Evolutionary conservation across 1,140 invertebrate species (phyloP), one percentile per base, ranked within the genome.

Genomic region (Trigoniulus corallinus): DNA sequence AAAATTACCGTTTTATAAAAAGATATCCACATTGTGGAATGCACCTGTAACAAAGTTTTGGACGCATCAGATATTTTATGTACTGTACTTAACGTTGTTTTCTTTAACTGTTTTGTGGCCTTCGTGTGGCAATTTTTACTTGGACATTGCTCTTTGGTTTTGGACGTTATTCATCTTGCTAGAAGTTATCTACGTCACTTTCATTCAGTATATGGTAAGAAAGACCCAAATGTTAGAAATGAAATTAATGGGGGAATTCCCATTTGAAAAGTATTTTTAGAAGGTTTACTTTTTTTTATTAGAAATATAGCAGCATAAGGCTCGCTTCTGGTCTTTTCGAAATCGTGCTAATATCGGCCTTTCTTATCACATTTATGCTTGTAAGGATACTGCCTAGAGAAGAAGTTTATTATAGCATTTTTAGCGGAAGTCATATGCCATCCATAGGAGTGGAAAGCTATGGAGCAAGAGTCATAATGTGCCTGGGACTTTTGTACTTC

Each of bases 11-110:
- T 41, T 64, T n/a, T 59, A 55, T 46, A 55, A 58, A 42, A 59
- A 65, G 48, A 54, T 66, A 1, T 55, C 59, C 50, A 50, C 61
- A 18, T 48, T 67, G 26, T 67, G 66, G 66, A 61, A 52, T 41
- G 63, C 66, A 27, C 66, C 66, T 1, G 59, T 66, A 21, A 66
- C 64, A 15, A 66, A 66, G 54, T 67, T 66, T 50, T 67, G 64
- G 64, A 53, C 60, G 7, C 62, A 62, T 26, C 63, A 65, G 62
- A 37, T 62, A 39, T 60, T 64, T 40, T 64, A 65, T 48, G 58
- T 64, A 45, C 25, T 58, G 4, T 66, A 59, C 53, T 56, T 67
- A 47, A 57, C 53, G 3, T 27, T 66, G 20, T 65, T 65, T 45
- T 60, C 59, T 29, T 41, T 61, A 13, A 62, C 59, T 21, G 53